A percentile compares a stretch with the other conserved stretches of the same genome.
Conservation (phyloP, 2,888 invertebrate genomes). For the Helleia helle region DNA sequence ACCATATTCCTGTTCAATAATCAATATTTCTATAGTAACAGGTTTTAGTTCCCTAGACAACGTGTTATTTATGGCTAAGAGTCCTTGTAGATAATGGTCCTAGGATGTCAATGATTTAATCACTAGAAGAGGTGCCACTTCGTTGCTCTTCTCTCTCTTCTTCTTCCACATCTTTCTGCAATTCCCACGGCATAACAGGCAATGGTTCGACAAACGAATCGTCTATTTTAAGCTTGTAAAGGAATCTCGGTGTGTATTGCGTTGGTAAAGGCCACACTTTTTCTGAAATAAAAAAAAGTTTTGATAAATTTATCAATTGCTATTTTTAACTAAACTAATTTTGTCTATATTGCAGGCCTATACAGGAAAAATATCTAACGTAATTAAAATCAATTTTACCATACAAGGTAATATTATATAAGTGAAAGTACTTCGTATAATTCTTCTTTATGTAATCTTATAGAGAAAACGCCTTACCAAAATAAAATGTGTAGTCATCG, state of each 20-base stretch:
- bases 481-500: conserved; percentile 55
- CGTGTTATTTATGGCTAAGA: background rate
- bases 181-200: conserved; percentile 64
- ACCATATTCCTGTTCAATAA: background rate
- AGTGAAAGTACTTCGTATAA: no score
- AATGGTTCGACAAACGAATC: conserved; percentile 61
- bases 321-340: no score
- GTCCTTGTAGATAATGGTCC: background rate
- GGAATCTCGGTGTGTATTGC: conserved; percentile 50
- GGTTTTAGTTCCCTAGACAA: background rate
- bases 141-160: conserved; percentile 33
- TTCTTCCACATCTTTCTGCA: conserved; percentile 40
- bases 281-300: conserved; percentile 31
- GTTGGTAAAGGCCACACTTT: conserved; percentile 56
- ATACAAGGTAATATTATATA: no score
- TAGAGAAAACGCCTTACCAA: conserved; percentile 36
- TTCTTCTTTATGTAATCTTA: background rate
- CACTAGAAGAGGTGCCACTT: conserved; percentile 39
- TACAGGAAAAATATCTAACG: no score
- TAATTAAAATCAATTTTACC: no score
- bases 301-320: background rate
- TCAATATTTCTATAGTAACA: conserved; percentile 21
- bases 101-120: conserved; percentile 25
- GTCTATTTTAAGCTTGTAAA: conserved; percentile 59
- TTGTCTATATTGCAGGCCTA: no score